Evolutionary conservation across 2,797 vertebrate genomes (phyloP).

Genomic region (Sebastes umbrosus): DNA sequence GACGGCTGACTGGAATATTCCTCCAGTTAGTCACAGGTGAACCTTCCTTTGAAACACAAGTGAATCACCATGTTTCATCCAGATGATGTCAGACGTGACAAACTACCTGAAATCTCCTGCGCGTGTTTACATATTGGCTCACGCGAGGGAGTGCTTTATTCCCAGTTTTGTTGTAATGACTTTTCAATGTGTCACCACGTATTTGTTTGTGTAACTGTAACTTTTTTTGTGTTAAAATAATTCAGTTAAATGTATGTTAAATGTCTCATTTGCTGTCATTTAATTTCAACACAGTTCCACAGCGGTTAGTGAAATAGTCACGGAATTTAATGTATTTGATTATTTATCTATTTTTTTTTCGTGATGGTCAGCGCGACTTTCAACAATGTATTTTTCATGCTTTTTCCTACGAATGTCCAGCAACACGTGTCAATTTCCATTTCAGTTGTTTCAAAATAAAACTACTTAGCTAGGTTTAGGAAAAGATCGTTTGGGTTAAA

Average conservation of each 20-base stretch:
- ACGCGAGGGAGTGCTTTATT: neutral
- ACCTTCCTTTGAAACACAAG: neutral
- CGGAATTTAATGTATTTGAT: too few species aligned
- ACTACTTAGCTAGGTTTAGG: too few species aligned
- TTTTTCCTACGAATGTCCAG: too few species aligned
- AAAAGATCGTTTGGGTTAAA: too few species aligned
- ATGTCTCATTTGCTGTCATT: neutral
- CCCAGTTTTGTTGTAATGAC: neutral
- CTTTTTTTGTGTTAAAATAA: neutral
- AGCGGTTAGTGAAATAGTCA: accelerated
- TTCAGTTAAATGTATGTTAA: neutral
- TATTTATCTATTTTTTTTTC: too few species aligned
- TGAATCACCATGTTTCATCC: constrained; percentile 34
- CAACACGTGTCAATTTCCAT: too few species aligned
- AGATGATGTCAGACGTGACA: constrained; percentile 10
- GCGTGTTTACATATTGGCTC: constrained; percentile 24
- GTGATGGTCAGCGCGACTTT: too few species aligned
- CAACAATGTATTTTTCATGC: too few species aligned
- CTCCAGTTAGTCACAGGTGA: constrained; percentile 43
- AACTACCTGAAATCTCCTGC: neutral
- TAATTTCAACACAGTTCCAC: neutral
- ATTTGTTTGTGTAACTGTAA: neutral
- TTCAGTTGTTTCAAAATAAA: too few species aligned
- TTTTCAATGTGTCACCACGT: neutral
- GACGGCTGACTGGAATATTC: constrained; percentile 46